Percentiles rank a stretch among this genome's conserved stretches.
These are phyloP conservation scores for Aricia agestis DNA, from an alignment of 1,140 invertebrate genomes.

Conservation along the genomic window DNA sequence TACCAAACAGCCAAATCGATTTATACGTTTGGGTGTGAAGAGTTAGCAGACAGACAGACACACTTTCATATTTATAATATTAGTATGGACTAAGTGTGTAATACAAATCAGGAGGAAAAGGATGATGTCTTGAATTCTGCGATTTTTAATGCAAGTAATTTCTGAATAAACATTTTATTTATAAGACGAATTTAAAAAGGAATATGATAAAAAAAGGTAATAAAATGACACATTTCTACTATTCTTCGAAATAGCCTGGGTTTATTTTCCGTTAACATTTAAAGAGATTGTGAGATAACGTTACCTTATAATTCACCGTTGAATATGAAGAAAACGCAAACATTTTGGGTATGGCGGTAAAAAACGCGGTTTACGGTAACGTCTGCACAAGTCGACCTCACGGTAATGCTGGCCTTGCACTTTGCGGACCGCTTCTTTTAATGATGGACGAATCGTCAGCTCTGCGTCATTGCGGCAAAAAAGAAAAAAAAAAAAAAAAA, in stretches of 20 bases:
- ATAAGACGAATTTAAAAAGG: not conserved
- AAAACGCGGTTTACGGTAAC: slow-evolving; percentile 27
- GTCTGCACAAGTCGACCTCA: slow-evolving; percentile 38
- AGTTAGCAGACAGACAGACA: too few relatives aligned
- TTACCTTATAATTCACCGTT: not conserved
- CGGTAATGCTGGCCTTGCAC: slow-evolving; percentile 49
- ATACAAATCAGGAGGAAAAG: too few relatives aligned
- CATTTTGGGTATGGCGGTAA: slow-evolving; percentile 24
- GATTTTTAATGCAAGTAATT: too few relatives aligned
- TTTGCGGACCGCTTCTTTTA: slow-evolving; percentile 33
- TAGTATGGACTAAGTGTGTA: too few relatives aligned
- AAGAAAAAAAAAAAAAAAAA: too few relatives aligned
- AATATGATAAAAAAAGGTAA: not conserved
- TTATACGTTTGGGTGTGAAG: too few relatives aligned
- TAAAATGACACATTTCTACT: not conserved
- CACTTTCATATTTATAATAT: too few relatives aligned
- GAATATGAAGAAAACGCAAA: slow-evolving; percentile 13
- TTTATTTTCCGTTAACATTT: slow-evolving; percentile 4
- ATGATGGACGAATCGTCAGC: slow-evolving; percentile 2
- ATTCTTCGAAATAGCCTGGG: slow-evolving; percentile 2
- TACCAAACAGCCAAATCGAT: too few relatives aligned
- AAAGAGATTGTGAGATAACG: not conserved
- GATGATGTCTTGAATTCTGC: too few relatives aligned
- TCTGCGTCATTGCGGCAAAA: not conserved
- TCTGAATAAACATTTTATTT: not conserved